These are phyloP conservation scores for Zonitis immaculata DNA, from an alignment of 2,888 invertebrate genomes.

Conservation along the genomic window DNA sequence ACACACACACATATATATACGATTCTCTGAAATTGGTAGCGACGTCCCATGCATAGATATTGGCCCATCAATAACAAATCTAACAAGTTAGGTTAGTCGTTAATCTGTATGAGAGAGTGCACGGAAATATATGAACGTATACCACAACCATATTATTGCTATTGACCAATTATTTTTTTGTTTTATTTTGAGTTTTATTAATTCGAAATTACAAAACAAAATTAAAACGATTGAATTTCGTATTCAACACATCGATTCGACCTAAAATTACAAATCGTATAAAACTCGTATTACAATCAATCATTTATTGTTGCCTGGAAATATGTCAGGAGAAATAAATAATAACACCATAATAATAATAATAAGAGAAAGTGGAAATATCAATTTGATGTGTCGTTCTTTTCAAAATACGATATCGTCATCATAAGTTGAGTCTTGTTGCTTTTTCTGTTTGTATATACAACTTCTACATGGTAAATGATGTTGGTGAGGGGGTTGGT, in stretches of 20 bases:
- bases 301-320: not conserved
- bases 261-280: conserved; percentile 13
- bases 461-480: too few species aligned
- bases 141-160: too few species aligned
- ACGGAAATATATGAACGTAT: too few species aligned
- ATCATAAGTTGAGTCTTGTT: not conserved
- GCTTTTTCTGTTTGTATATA: not conserved
- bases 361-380: too few species aligned
- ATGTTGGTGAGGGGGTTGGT: not conserved
- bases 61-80: conserved; percentile 25
- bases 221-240: not conserved
- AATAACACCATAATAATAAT: too few species aligned
- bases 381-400: not conserved
- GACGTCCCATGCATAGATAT: conserved; percentile 24
- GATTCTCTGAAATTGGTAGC: not conserved
- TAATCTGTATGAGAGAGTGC: too few species aligned
- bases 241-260: conserved; percentile 12
- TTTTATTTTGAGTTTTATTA: too few species aligned
- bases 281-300: conserved; percentile 5
- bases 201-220: too few species aligned
- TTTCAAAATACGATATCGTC: not conserved
- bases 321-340: not conserved
- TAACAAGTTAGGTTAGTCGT: too few species aligned
- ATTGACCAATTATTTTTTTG: too few species aligned
- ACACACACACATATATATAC: not conserved